Evolutionary conservation across 35 echinoderm and acorn worm genomes (phyloP), one percentile per base, ranked within the genome.

Genomic region (Diadema setosum): DNA sequence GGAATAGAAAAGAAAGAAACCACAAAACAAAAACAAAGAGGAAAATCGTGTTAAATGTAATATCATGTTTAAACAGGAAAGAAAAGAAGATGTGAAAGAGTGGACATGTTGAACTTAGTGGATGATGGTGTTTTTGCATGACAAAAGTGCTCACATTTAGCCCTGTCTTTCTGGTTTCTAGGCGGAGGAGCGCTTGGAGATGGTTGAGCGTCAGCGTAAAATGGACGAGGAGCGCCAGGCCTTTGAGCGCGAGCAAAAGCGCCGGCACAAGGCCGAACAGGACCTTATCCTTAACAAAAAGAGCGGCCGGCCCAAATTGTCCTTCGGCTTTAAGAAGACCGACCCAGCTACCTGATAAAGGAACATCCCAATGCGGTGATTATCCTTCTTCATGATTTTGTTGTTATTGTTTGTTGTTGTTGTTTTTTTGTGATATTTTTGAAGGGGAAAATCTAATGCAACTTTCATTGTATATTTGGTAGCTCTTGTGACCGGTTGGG

Each of bases 221-320:
- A 92, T 92, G 90, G 90, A 92, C 20, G 90, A 92, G 73, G 90
- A 92, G 73, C 70, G 90, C 39, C 73, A 81, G 60, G 90, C 90
- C 5, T 92, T 92, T 50, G 90, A 87, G 41, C 70, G 59, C 55
- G 90, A 92, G 70, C 90, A 92, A 76, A 82, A 87, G 75, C 67
- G 84, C 8, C 90, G 70, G 16, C 75, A 87, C 48, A 92, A 92
- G 69, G 83, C 83, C 20, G 90, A 92, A 59, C 90, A 92, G 76
- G 90, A 92, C 12, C 16, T 87, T 46, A 92, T 92, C 76, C 90
- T 92, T 18, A 92, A 92, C 76, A 92, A 92, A 82, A 92, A 92
- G 84, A 87, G 70, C 21, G 45, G 81, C 41, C 83, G 90, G 12
- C 90, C 90, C 16, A 92, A 70, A 48, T 76, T 92, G 48, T 92